Conservation (phyloP, 1,140 invertebrate species). For the Euglossa dilemma region DNA sequence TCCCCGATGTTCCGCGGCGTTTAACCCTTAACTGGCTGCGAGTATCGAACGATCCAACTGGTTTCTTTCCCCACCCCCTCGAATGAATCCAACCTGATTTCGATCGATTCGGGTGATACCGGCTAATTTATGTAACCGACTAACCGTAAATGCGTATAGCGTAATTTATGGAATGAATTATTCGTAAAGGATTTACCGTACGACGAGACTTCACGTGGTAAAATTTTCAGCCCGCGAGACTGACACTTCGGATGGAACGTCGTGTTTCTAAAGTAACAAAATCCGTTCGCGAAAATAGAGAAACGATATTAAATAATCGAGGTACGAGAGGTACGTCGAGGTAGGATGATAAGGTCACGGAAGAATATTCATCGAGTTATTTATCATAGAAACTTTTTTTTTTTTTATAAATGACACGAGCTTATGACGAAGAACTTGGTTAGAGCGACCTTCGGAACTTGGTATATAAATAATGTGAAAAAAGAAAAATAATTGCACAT, state of each 20-base stretch:
- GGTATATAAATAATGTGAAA: not conserved
- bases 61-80: not conserved
- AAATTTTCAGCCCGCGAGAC: no score
- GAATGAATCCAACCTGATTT: not conserved
- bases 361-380: not conserved
- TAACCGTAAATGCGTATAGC: not conserved
- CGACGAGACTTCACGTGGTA: no score
- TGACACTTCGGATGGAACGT: no score
- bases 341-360: no score
- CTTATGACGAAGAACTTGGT: not conserved
- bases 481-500: not conserved
- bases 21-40: not conserved
- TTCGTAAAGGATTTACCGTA: no score
- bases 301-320: no score
- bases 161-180: not conserved
- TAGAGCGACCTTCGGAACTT: not conserved
- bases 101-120: not conserved
- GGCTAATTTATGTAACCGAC: not conserved
- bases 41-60: not conserved
- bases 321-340: no score
- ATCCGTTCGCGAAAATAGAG: no score
- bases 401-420: not conserved
- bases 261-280: no score
- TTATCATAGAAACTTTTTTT: not conserved
- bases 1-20: conserved; percentile 7